Evolutionary conservation across 2,888 invertebrate species (phyloP), one percentile per base, ranked within the genome.

Genomic region (Xylota segnis): DNA sequence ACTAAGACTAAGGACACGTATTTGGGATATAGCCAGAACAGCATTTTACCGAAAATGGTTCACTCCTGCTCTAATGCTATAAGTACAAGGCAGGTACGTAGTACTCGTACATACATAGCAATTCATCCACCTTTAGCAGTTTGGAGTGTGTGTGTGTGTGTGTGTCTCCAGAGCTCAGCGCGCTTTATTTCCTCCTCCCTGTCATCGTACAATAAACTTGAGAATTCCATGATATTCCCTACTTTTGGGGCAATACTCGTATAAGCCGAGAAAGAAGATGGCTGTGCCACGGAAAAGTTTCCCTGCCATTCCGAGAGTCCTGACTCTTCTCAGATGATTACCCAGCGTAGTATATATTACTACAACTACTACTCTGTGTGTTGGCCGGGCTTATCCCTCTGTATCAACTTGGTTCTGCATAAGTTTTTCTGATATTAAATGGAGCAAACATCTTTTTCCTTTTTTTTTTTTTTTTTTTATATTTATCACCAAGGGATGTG

Each of bases 361-460:
- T 47, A 71, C 75, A 81, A 86, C 81, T 76, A 82, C 86, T 82
- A 7, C 37, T 9, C 40, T 23, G 23, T 23, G 3, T 23, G 23
- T 23, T 3, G 23, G 23, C 10, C 32, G 58, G 54, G 59, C 71
- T 76, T 76, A 68, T 86, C 65, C 61, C 58, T 43, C 47, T 75
- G 68, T 65, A 76, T 75, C 79, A 61, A 79, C 65, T 70, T 66
- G 75, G 45, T 76, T 70, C 71, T 86, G 86, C 86, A 86, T 86
- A 86, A 86, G 86, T 86, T 86, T 86, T 82, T 72, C 72, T 76
- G 40, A 50, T 86, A 86, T 86, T 86, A 86, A 82, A 86, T 86
- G 86, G 56, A 86, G 59, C 86, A 82, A 82, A 76, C 66, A 63
- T 81, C 74, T 75, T 70, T 52, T 34, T 27, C 18, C 65, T 58